These are phyloP conservation scores for Drosophila jambulina DNA, from an alignment of 1,140 invertebrate genomes.

Conservation along the genomic window DNA sequence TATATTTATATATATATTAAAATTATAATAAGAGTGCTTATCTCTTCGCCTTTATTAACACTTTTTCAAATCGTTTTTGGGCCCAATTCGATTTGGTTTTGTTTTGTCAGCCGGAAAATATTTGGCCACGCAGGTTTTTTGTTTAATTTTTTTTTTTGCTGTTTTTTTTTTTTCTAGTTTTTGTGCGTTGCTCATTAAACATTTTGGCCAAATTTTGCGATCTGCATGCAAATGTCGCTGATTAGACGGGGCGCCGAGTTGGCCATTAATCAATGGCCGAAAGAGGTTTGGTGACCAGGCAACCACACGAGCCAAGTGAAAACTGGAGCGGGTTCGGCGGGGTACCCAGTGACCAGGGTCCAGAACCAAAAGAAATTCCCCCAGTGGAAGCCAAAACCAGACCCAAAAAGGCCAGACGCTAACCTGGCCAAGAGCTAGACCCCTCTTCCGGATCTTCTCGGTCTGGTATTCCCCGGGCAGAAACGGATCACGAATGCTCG, in stretches of 20 bases:
- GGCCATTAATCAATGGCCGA: conserved; percentile 69
- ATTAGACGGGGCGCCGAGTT: conserved; percentile 58
- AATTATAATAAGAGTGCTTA: background rate
- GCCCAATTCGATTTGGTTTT: conserved; percentile 28
- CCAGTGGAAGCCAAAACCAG: background rate
- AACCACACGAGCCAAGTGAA: conserved; percentile 28
- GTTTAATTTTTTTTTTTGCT: conserved; percentile 2
- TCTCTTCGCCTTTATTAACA: background rate
- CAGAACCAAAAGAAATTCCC: background rate
- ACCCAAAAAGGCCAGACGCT: background rate
- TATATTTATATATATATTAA: background rate
- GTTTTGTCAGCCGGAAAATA: conserved; percentile 66
- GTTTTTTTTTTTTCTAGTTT: background rate
- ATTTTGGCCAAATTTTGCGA: conserved; percentile 70
- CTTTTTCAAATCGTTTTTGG: conserved; percentile 17
- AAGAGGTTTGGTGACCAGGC: background rate
- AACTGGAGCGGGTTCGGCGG: conserved; percentile 25
- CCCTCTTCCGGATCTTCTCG: conserved; percentile 9
- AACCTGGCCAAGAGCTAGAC: conserved; percentile 4
- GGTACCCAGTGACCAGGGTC: background rate
- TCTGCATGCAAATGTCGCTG: conserved; percentile 74
- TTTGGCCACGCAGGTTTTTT: conserved; percentile 68
- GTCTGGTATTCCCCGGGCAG: conserved; percentile 15
- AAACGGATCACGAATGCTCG: conserved; percentile 36
- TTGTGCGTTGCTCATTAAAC: conserved; percentile 51